These are phyloP conservation scores for Mechanitis mazaeus DNA, from an alignment of 2,888 invertebrate genomes.

Conservation along the genomic window DNA sequence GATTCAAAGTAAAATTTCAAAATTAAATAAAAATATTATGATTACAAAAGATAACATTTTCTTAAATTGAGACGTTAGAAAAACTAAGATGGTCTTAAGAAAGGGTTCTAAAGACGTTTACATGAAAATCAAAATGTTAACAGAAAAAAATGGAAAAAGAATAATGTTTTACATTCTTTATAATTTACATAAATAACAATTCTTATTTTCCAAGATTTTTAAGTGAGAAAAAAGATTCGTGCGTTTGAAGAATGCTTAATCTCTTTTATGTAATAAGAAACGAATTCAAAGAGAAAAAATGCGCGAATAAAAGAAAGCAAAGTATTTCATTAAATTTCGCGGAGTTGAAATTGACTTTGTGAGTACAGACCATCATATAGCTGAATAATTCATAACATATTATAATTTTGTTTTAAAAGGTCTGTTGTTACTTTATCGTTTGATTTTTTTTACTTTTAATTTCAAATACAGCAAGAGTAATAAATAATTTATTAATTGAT, in stretches of 20 bases:
- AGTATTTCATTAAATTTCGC: conserved; percentile 44
- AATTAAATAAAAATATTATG: too few species aligned
- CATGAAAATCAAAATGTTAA: not conserved
- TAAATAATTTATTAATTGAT: too few species aligned
- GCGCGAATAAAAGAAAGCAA: conserved; percentile 38
- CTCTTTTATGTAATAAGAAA: conserved; percentile 48
- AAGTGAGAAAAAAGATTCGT: conserved; percentile 21
- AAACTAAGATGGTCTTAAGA: too few species aligned
- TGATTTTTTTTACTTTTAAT: not conserved
- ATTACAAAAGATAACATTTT: too few species aligned
- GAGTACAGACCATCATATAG: conserved; percentile 33
- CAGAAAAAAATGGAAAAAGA: not conserved
- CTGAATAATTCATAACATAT: conserved; percentile 33
- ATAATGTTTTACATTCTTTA: conserved; percentile 2
- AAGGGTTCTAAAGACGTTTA: too few species aligned
- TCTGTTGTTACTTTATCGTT: conserved; percentile 3
- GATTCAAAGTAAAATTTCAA: too few species aligned
- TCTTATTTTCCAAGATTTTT: conserved; percentile 3
- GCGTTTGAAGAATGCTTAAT: conserved; percentile 51
- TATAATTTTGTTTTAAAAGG: conserved; percentile 24
- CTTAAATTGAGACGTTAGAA: too few species aligned
- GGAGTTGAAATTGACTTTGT: conserved; percentile 30
- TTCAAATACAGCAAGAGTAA: too few species aligned
- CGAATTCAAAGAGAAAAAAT: conserved; percentile 48
- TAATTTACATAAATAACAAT: conserved; percentile 6